Conservation (phyloP, 2,797 vertebrate species). For the Sebastes baramenuke region DNA sequence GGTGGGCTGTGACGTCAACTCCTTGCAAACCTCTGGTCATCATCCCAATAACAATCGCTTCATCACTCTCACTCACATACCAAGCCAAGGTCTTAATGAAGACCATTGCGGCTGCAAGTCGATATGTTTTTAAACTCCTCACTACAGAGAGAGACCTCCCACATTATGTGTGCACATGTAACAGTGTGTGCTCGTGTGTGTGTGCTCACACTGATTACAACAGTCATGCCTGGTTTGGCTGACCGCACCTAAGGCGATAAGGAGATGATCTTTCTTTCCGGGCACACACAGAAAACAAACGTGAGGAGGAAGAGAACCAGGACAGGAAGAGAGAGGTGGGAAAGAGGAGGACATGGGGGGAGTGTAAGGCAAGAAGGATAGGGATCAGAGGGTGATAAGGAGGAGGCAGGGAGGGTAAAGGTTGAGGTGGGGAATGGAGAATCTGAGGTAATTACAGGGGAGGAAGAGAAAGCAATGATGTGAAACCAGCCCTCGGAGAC, state of each 20-base stretch:
- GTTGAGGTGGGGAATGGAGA: not conserved
- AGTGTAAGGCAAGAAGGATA: not conserved
- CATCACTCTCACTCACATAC: slow-evolving; percentile 38
- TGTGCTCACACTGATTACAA: slow-evolving; percentile 66
- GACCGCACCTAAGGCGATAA: slow-evolving; percentile 64
- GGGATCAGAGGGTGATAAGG: not conserved
- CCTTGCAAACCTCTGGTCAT: slow-evolving; percentile 37
- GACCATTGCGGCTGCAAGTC: slow-evolving; percentile 60
- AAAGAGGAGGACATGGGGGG: not conserved
- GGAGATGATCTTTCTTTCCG: slow-evolving; percentile 60
- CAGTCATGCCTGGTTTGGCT: slow-evolving; percentile 61
- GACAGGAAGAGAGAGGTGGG: slow-evolving; percentile 12
- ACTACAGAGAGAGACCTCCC: slow-evolving; percentile 62
- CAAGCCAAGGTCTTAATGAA: slow-evolving; percentile 62
- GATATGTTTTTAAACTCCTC: slow-evolving; percentile 69
- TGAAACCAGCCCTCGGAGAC: not conserved
- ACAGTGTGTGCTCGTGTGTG: slow-evolving; percentile 7
- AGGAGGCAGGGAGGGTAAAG: not conserved
- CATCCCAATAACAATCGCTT: slow-evolving; percentile 40
- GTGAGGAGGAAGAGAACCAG: slow-evolving; percentile 2
- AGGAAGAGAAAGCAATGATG: slow-evolving; percentile 14
- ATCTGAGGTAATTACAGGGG: slow-evolving; percentile 15
- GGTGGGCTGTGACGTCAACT: slow-evolving; percentile 58
- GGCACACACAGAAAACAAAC: slow-evolving; percentile 16
- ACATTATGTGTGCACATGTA: slow-evolving; percentile 39